Conservation (phyloP, 2,113 vertebrate genomes). For the Dunckerocampus dactyliophorus region DNA sequence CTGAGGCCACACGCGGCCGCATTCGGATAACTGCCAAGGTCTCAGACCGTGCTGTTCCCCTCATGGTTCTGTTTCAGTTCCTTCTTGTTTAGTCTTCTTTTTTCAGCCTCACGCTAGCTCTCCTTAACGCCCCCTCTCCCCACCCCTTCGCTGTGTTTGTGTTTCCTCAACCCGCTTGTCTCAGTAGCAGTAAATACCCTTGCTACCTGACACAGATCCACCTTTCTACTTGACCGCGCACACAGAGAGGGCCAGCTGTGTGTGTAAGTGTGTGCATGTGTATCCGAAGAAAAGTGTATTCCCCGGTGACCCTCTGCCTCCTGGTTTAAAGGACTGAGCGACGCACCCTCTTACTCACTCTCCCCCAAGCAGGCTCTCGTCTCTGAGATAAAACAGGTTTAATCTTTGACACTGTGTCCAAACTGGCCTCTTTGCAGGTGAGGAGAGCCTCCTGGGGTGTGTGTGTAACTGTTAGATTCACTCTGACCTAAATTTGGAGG, state of each 20-base stretch:
- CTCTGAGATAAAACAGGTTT: conserved; percentile 67
- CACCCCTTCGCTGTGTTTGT: conserved; percentile 43
- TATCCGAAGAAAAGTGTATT: conserved; percentile 40
- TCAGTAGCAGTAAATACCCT: conserved; percentile 70
- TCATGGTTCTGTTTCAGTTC: conserved; percentile 21
- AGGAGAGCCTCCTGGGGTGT: conserved; percentile 59
- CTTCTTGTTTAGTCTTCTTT: conserved; percentile 12
- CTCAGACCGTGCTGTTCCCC: conserved; percentile 14
- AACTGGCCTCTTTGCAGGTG: conserved; percentile 78
- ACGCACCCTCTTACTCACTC: conserved; percentile 24
- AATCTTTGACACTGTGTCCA: conserved; percentile 79
- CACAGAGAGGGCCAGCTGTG: conserved; percentile 51
- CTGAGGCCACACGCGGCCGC: conserved; percentile 34
- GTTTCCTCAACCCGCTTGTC: conserved; percentile 54
- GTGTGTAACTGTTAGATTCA: conserved; percentile 49
- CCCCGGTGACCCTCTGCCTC: conserved; percentile 63
- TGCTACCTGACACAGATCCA: conserved; percentile 69
- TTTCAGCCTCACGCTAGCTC: conserved; percentile 2
- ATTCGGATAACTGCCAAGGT: conserved; percentile 35
- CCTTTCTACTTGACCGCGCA: conserved; percentile 69
- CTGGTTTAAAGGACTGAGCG: conserved; percentile 54
- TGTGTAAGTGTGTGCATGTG: conserved; percentile 20
- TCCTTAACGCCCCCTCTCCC: neutral
- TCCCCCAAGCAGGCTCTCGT: conserved; percentile 36
- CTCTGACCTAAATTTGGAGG: conserved; percentile 69